Base-by-base conservation (phyloP, 53 echinoderm and acorn worm species). In the Zoroaster sp. region DNA sequence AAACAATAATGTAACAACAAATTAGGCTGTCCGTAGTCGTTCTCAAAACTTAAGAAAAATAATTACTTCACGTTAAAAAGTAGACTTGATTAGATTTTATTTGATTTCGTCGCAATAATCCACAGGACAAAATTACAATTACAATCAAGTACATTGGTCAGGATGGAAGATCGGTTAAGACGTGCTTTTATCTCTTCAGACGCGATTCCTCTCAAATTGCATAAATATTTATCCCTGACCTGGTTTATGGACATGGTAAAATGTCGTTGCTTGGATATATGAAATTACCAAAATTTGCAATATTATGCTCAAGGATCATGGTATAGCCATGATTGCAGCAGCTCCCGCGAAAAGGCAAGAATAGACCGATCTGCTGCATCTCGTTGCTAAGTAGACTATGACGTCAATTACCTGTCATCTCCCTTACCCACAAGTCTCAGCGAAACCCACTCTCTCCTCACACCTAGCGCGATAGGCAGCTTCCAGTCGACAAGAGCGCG, bases 381-480 rank as follows among this genome's bases (percentile, higher is more conserved):
- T 59, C 23, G 63, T 59, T 59, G 63, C 63, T 59, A 59, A 59
- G 63, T 59, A 59, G 63, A 59, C 25, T 59, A 28, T 59, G 63
- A 59, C 63, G 63, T 59, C 63, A 59, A 59, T 59, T 25, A 9
- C 63, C 9, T 25, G 63, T 59, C 63, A 59, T 59, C 63, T 59
- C 63, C 63, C 63, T 54, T 85, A 69, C 70, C 85, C 85, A 85
- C n/a, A 49, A 85, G 47, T 32, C 85, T 66, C 3, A 17, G 23
- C 85, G 85, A 69, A 14, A 71, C 45, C 38, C 34, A 35, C 2
- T 28, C 10, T 28, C 63, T 83, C 5, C 44, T 83, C 49, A 71
- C 85, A 85, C 85, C 85, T 85, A 71, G 69, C 70, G 85, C 72
- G 71, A 69, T 35, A 10, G 85, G 0, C 85, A 36, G 20, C 70